Evolutionary conservation across 2,797 vertebrate genomes (phyloP).

Genomic region (Pseudomugil gertrudae): DNA sequence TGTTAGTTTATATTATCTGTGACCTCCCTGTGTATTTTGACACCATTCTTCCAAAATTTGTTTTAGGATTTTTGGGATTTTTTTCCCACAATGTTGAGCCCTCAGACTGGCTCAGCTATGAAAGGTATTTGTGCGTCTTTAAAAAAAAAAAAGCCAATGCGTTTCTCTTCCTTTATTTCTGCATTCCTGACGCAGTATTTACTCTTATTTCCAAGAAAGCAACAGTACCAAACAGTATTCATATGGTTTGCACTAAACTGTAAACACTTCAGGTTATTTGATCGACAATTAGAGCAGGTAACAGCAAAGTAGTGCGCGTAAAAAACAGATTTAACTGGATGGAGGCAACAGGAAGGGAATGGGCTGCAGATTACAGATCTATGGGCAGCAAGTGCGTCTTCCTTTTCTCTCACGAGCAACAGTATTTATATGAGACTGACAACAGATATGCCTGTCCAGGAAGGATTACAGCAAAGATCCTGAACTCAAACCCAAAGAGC

Average conservation of each 20-base stretch:
- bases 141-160: constrained; percentile 12
- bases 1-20: not conserved
- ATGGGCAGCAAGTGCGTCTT: constrained; percentile 50
- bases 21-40: constrained; percentile 12
- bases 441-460: constrained; percentile 7
- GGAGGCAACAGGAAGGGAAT: not conserved
- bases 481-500: not conserved
- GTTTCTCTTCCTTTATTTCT: constrained; percentile 66
- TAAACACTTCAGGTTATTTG: not conserved
- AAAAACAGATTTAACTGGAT: not conserved
- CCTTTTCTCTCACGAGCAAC: constrained; percentile 17
- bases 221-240: not conserved
- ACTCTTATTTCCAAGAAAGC: constrained; percentile 22
- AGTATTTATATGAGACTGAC: constrained; percentile 33
- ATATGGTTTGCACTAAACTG: not conserved
- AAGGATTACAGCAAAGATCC: constrained; percentile 1
- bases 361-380: not conserved
- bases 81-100: constrained; percentile 17
- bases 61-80: constrained; percentile 13
- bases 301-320: constrained; percentile 9
- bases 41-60: not conserved
- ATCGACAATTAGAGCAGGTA: not conserved
- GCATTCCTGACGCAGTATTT: constrained; percentile 74
- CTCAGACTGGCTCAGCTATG: constrained; percentile 38
- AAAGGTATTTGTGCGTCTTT: constrained; percentile 56